Base-by-base conservation (phyloP, 2,797 vertebrate species). In the Neomorphus geoffroyi region DNA sequence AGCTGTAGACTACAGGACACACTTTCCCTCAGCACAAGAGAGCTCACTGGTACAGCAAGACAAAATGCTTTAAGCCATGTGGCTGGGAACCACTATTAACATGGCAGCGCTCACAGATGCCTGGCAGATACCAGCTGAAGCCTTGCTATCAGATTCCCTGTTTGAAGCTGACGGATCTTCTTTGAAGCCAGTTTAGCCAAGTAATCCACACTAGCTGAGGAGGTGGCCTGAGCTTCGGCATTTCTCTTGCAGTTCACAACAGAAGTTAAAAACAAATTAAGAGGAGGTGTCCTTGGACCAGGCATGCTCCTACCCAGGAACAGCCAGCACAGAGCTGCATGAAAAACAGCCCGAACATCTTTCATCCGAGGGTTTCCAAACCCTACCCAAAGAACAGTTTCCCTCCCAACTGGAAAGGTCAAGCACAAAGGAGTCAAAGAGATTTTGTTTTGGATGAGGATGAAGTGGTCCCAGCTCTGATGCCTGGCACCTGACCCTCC, bases 241-340 rank as follows among this genome's bases (percentile, higher is more conserved):
- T 27, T 46, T 28, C 56, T 43, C 37, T 56, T 35, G 28, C 53
- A 26, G 56, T 35, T 88, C 78, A 32, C 26, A 67, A 27, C 13
- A 58, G 32, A 62, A 53, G 26, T 15, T 32, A 33, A 32, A 61
- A 39, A 61, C 17, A 60, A 61, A 26, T 27, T 41, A 24, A 32
- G 39, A 54, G n/a, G 26, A 74, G 28, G 16, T 2, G 22, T 18
- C 69, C 28, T 33, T 24, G 18, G 58, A 30, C 30, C 41, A 45
- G 27, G 26, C 26, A 41, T 4, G 13, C 30, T 84, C 30, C n/a
- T 15, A 32, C 30, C 53, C 27, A 53, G 41, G 35, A 24, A 57
- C 5, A 2, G 37, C 22, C 28, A 56, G 18, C 26, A 21, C 3
- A 0, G 15, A 65, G 39, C 33, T 1, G 1, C 24, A 28, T 1